These are phyloP conservation scores for Drosophila gunungcola DNA, from an alignment of 1,140 invertebrate genomes.

Conservation along the genomic window DNA sequence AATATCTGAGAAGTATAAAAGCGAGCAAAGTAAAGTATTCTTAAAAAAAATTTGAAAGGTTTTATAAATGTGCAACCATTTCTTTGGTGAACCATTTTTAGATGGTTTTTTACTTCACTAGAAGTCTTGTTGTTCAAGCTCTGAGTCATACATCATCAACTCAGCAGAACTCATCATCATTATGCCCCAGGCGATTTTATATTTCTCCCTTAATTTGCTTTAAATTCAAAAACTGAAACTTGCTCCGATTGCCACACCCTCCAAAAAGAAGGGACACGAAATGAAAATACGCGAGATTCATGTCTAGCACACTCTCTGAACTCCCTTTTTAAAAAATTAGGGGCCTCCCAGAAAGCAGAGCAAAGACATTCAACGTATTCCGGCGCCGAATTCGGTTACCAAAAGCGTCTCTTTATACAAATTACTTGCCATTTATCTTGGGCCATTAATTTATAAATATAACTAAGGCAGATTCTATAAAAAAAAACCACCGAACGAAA, in stretches of 20 bases:
- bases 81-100: no score
- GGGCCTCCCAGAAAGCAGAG: constrained; percentile 55
- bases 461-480: constrained; percentile 64
- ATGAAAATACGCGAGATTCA: constrained; percentile 26
- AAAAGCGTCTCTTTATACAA: constrained; percentile 67
- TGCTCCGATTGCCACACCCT: constrained; percentile 54
- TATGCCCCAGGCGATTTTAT: constrained; percentile 17
- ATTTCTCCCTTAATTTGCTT: constrained; percentile 40
- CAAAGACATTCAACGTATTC: constrained; percentile 46
- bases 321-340: constrained; percentile 6
- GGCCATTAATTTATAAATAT: constrained; percentile 80
- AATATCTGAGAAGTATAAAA: neutral
- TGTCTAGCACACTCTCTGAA: constrained; percentile 46
- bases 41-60: no score
- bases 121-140: neutral
- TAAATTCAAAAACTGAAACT: constrained; percentile 49
- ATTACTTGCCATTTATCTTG: constrained; percentile 73
- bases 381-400: constrained; percentile 60
- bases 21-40: neutral
- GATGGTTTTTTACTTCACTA: neutral
- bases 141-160: constrained; percentile 10
- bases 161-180: constrained; percentile 48
- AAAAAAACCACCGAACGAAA: constrained; percentile 10
- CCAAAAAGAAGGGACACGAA: constrained; percentile 20
- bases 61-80: no score